Evolutionary conservation across 2,888 invertebrate genomes (phyloP).

Genomic region (Malacosoma neustria): DNA sequence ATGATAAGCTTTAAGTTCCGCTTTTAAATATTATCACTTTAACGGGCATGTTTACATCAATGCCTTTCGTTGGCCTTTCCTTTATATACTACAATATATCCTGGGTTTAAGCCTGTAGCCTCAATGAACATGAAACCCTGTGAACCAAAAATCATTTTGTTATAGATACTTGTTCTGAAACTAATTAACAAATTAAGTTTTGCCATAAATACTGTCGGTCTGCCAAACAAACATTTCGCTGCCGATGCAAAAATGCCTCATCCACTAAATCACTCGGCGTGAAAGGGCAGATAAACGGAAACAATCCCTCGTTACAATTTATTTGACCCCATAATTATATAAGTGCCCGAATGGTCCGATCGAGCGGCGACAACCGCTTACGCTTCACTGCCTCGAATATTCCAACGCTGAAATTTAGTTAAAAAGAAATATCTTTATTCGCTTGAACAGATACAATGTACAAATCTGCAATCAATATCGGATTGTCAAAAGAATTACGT

Average conservation of each 20-base stretch:
- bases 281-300: constrained; percentile 47
- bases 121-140: too few species aligned
- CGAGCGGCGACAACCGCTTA: constrained; percentile 7
- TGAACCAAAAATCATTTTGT: too few species aligned
- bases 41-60: too few species aligned
- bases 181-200: too few species aligned
- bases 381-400: constrained; percentile 18
- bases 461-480: not conserved
- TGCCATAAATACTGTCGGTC: not conserved
- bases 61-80: too few species aligned
- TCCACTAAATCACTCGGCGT: constrained; percentile 32
- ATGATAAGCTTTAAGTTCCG: too few species aligned
- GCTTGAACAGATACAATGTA: not conserved
- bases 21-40: too few species aligned
- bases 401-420: constrained; percentile 1
- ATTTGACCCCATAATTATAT: constrained; percentile 45
- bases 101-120: too few species aligned
- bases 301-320: constrained; percentile 42
- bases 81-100: too few species aligned
- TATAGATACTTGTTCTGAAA: too few species aligned
- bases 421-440: not conserved
- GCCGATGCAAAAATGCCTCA: not conserved
- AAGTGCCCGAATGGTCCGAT: constrained; percentile 16
- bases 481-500: not conserved
- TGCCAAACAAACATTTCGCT: not conserved